Percentiles rank a stretch among this genome's conserved stretches.
phyloP scores from a whole-genome alignment of 2,888 invertebrate species.

The Acanthosoma haemorrhoidale region DNA sequence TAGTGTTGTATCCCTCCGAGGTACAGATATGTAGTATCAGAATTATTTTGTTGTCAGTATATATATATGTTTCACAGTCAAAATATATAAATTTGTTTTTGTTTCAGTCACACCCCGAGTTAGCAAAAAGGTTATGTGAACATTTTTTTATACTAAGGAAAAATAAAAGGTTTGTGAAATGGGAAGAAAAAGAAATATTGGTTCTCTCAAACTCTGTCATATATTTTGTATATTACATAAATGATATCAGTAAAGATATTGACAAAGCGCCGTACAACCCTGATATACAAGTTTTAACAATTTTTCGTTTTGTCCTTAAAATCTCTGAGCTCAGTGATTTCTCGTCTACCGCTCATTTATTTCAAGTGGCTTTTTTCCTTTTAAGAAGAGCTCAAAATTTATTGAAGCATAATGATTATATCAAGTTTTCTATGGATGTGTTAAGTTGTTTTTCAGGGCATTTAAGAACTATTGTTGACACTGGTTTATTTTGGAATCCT shows the following conservation, averaged over 20 bases:
- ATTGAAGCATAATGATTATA: neutral
- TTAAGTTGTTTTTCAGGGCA: neutral
- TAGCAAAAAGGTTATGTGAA: neutral
- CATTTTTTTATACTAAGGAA: constrained; percentile 16
- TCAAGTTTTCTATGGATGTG: neutral
- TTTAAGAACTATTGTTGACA: neutral
- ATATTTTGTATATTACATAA: neutral
- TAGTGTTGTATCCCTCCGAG: no score
- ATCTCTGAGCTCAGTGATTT: constrained; percentile 8
- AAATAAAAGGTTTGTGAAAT: neutral
- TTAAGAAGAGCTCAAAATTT: neutral
- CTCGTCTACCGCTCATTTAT: neutral
- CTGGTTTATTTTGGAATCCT: neutral
- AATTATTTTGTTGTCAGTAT: neutral
- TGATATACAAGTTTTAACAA: neutral
- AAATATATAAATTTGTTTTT: neutral
- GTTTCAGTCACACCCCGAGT: neutral
- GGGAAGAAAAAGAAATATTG: constrained; percentile 8
- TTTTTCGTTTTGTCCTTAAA: neutral
- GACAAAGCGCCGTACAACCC: neutral
- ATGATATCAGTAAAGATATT: constrained; percentile 13
- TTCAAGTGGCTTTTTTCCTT: neutral
- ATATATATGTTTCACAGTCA: neutral
- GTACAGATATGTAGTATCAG: no score
- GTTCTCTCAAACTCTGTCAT: neutral